Evolutionary conservation across 2,113 vertebrate species (phyloP).

Genomic region (Aegithalos caudatus): DNA sequence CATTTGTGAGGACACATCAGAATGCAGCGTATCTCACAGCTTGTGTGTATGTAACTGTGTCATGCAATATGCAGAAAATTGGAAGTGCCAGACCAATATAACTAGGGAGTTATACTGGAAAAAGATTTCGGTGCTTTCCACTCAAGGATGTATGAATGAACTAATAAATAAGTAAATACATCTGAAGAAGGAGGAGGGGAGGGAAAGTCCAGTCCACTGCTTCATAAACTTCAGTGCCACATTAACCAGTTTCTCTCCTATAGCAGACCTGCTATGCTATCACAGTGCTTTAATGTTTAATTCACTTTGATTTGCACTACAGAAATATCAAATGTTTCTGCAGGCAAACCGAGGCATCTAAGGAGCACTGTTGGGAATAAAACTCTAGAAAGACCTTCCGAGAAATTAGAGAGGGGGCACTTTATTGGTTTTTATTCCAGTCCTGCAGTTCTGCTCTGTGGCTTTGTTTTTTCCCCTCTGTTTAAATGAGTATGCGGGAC

Average conservation of each 20-base stretch:
- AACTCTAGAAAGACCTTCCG: conserved; percentile 60
- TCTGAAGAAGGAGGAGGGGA: neutral
- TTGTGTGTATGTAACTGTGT: neutral
- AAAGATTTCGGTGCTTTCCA: neutral
- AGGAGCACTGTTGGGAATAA: conserved; percentile 62
- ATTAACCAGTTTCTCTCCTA: conserved; percentile 1
- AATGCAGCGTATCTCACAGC: neutral
- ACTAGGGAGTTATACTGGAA: neutral
- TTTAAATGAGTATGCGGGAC: neutral
- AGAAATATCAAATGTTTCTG: conserved; percentile 74
- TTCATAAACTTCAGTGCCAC: conserved; percentile 14
- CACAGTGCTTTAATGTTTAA: conserved; percentile 92
- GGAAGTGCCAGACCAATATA: neutral
- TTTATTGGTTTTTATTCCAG: conserved; percentile 59
- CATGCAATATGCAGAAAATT: neutral
- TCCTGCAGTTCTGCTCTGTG: conserved; percentile 23
- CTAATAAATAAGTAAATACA: conserved; percentile 5
- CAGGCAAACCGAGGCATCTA: conserved; percentile 56
- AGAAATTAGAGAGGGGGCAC: conserved; percentile 49
- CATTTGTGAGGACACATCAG: rapidly evolving
- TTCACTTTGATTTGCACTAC: conserved; percentile 89
- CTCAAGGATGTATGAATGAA: conserved; percentile 11
- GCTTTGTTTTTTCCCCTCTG: neutral
- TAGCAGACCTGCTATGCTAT: conserved; percentile 65
- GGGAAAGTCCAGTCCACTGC: neutral